These are phyloP conservation scores for Odontomachus brunneus DNA, from an alignment of 1,140 invertebrate species.

Conservation along the genomic window DNA sequence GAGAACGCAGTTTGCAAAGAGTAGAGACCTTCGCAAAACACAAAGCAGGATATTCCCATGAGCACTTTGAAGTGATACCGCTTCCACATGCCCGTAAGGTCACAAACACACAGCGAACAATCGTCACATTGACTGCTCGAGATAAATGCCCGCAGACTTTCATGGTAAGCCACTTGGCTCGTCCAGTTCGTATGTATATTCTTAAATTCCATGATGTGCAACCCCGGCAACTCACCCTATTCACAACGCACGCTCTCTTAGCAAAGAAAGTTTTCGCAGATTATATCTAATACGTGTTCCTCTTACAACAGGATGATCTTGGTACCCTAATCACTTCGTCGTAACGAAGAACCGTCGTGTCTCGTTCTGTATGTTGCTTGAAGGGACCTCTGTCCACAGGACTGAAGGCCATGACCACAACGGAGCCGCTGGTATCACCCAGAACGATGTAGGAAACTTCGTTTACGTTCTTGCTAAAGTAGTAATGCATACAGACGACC, in stretches of 20 bases:
- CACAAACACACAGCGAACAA: constrained; percentile 77
- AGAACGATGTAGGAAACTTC: constrained; percentile 88
- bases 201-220: constrained; percentile 85
- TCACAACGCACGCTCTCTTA: constrained; percentile 32
- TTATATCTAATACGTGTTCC: background rate
- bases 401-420: constrained; percentile 87
- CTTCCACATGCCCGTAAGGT: constrained; percentile 70
- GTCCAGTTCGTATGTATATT: constrained; percentile 88
- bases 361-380: constrained; percentile 87
- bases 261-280: background rate
- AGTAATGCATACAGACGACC: constrained; percentile 87
- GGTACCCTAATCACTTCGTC: constrained; percentile 85
- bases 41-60: constrained; percentile 81
- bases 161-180: constrained; percentile 88
- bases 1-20: background rate
- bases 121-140: constrained; percentile 76
- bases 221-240: constrained; percentile 76
- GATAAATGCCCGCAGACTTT: constrained; percentile 82
- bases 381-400: constrained; percentile 88
- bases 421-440: constrained; percentile 89
- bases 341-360: constrained; percentile 86
- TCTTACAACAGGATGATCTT: background rate
- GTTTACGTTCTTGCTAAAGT: constrained; percentile 86
- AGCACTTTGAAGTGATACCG: constrained; percentile 76
- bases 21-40: constrained; percentile 78